Base-by-base conservation (phyloP, 1,140 invertebrate species). In the Philopotamus ludificatus region DNA sequence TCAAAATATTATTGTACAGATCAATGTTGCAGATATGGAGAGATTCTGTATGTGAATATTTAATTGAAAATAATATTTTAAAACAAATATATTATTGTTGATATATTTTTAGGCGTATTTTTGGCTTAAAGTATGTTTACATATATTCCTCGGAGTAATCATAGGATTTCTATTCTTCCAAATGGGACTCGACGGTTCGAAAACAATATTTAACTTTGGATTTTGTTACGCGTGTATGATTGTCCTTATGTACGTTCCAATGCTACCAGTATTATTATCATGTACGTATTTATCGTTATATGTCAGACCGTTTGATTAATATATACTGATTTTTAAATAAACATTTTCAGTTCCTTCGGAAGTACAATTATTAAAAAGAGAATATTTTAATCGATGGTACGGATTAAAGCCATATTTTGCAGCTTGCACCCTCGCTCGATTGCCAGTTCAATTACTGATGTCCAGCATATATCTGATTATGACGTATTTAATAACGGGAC, bases 381-480 rank as follows among this genome's bases (percentile, higher is more conserved):
- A 98, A 79, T 89, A 96, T 73, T 91, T 96, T 71, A 98, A 98
- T 76, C 86, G 91, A 70, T 98, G 94, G 94, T 98, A 97, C 76
- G 87, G 89, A 21, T 75, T 97, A 12, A 90, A 90, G 73, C 88
- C 94, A 0, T 97, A 97, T 74, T 97, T 93, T 75, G 83, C 89
- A 8, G 94, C 95, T 0, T 84, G 93, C 71, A 89, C 92, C 0
- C 74, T 93, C 53, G 86, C 93, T 0, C 84, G 84, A 21, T 80
- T 90, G 22, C 90, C 90, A 3, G 72, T 78, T 0, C 86, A 93
- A 80, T 77, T 94, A 25, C 71, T 91, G 42, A 84, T 92, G 69
- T 87, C 88, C 1, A 72, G 89, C 1, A 81, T 93, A 1, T 97
- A 95, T 76, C 75, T 94, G 8, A 78, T 82, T 0, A 88, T 96